These are phyloP conservation scores for Dicaeum eximium DNA, from an alignment of 2,113 vertebrate species.

Conservation along the genomic window DNA sequence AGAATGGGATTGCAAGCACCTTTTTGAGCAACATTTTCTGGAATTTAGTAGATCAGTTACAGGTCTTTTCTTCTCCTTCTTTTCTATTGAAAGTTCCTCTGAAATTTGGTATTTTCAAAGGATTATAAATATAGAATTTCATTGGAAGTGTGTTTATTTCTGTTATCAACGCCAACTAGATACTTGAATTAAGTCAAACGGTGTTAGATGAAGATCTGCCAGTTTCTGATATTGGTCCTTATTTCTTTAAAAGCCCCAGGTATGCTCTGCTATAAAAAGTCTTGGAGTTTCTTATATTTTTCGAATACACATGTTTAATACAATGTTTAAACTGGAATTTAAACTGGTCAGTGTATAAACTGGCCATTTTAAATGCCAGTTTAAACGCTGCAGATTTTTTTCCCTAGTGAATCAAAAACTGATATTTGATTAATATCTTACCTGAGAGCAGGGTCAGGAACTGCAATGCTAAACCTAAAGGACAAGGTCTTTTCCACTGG, in stretches of 20 bases:
- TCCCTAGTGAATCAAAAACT: not conserved
- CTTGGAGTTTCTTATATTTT: too few relatives aligned
- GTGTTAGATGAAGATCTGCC: not conserved
- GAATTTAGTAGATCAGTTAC: not conserved
- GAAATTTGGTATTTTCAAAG: not conserved
- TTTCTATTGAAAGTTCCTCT: not conserved
- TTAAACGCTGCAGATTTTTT: not conserved
- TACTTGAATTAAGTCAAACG: not conserved
- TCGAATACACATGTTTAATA: too few relatives aligned
- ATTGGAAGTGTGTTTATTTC: not conserved
- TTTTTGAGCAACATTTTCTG: not conserved
- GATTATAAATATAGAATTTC: not conserved
- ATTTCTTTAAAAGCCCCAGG: too few relatives aligned
- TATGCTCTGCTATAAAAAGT: too few relatives aligned
- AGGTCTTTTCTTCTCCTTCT: not conserved
- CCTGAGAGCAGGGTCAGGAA: not conserved
- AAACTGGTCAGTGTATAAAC: too few relatives aligned
- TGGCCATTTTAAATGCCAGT: too few relatives aligned
- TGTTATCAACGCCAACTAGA: not conserved
- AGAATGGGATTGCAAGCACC: not conserved
- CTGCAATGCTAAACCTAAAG: not conserved
- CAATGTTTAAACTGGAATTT: too few relatives aligned
- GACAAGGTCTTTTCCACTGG: not conserved
- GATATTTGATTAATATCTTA: not conserved
- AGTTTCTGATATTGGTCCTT: too few relatives aligned